A percentile compares a stretch with the other conserved stretches of the same genome.
phyloP scores from a whole-genome alignment of 2,113 vertebrate species.

The Etia nguti region DNA sequence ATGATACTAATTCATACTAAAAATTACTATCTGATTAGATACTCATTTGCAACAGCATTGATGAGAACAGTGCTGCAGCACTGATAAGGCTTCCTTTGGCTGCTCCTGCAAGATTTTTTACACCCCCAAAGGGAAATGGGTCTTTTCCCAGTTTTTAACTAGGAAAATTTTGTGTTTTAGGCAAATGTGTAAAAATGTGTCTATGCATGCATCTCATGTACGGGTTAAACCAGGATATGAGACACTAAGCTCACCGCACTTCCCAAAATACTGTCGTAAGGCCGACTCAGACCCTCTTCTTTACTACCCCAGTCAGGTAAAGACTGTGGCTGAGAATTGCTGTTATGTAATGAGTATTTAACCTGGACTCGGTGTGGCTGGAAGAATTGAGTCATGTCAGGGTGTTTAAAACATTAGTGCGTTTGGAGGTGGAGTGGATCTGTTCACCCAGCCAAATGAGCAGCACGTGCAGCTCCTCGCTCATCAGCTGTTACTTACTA shows the following conservation, averaged over 20 bases:
- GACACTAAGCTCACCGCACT: background rate
- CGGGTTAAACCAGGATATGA: background rate
- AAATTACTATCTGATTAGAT: background rate
- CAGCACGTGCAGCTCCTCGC: constrained; percentile 49
- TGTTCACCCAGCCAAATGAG: constrained; percentile 25
- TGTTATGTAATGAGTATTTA: background rate
- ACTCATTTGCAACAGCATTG: background rate
- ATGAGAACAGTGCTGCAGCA: background rate
- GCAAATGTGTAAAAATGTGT: background rate
- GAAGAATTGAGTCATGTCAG: background rate
- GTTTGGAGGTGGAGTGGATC: constrained; percentile 2
- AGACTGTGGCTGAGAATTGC: background rate
- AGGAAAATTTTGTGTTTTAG: accelerated
- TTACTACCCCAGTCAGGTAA: background rate
- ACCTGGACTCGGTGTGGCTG: background rate
- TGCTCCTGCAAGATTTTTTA: background rate
- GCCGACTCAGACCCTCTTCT: background rate
- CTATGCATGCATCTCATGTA: background rate
- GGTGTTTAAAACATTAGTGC: constrained; percentile 25
- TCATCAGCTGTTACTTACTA: constrained; percentile 48
- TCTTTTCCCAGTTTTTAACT: background rate
- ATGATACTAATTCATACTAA: background rate
- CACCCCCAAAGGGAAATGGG: background rate
- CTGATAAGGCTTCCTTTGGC: background rate
- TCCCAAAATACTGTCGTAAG: background rate